Percentiles rank a stretch among this genome's conserved stretches.
Conservation (phyloP, 2,797 vertebrate species). For the Myiotriccus ornatus region DNA sequence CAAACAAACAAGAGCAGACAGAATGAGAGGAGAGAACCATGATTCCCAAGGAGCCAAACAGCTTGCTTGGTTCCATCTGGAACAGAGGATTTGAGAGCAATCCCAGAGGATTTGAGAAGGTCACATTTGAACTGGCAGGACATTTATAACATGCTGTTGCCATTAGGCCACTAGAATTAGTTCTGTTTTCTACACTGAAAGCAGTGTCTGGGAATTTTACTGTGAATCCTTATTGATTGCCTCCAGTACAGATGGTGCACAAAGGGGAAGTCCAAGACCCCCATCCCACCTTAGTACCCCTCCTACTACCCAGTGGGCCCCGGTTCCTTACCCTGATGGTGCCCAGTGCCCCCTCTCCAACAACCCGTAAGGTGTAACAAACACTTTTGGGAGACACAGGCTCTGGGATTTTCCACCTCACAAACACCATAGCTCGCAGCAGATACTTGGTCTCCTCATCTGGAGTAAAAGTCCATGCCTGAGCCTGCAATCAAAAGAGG, state of each 20-base stretch:
- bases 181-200: neutral
- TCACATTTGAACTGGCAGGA: neutral
- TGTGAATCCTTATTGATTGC: neutral
- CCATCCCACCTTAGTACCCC: neutral
- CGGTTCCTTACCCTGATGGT: conserved; percentile 79
- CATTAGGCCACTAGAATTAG: neutral
- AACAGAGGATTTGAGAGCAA: neutral
- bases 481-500: conserved; percentile 74
- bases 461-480: conserved; percentile 89
- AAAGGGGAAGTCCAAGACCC: neutral
- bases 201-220: neutral
- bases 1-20: neutral
- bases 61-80: neutral
- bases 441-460: conserved; percentile 78
- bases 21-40: neutral
- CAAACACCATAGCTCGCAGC: conserved; percentile 76
- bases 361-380: conserved; percentile 73
- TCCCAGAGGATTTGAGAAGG: neutral
- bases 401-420: conserved; percentile 75
- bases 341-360: conserved; percentile 78
- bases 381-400: neutral
- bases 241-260: neutral
- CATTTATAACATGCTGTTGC: neutral
- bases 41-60: neutral
- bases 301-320: neutral